Conservation (phyloP, 1,140 invertebrate species). For the Nephila pilipes region DNA sequence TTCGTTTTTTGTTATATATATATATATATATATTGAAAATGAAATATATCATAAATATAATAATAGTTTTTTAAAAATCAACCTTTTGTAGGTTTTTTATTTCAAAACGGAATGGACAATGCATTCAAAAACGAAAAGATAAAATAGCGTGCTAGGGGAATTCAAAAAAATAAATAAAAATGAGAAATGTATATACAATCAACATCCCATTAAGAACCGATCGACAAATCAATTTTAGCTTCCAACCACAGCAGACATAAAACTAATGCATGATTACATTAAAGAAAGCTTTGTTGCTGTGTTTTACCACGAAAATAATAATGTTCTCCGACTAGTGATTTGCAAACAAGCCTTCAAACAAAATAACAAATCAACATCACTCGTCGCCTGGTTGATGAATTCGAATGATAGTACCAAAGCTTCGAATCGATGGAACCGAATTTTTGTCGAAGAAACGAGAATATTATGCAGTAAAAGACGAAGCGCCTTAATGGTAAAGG, state of each 20-base stretch:
- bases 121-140: too few relatives aligned
- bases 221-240: constrained; percentile 12
- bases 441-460: constrained; percentile 45
- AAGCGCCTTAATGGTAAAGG: constrained; percentile 41
- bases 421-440: constrained; percentile 44
- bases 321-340: neutral
- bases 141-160: neutral
- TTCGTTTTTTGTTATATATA: too few relatives aligned
- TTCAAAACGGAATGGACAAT: too few relatives aligned
- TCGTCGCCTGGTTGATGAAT: constrained; percentile 5
- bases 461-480: constrained; percentile 57
- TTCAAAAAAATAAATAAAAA: neutral
- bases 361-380: neutral
- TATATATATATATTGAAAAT: too few relatives aligned
- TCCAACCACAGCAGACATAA: neutral
- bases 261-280: constrained; percentile 14
- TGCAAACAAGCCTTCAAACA: constrained; percentile 40
- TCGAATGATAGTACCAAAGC: constrained; percentile 4
- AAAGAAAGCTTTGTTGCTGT: constrained; percentile 19
- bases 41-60: too few relatives aligned
- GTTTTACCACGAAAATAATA: constrained; percentile 56
- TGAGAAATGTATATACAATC: neutral
- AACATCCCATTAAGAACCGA: constrained; percentile 10
- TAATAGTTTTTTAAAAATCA: too few relatives aligned
- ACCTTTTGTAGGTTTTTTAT: too few relatives aligned